Base-by-base conservation (phyloP, 2,113 vertebrate genomes). In the Equus quagga region DNA sequence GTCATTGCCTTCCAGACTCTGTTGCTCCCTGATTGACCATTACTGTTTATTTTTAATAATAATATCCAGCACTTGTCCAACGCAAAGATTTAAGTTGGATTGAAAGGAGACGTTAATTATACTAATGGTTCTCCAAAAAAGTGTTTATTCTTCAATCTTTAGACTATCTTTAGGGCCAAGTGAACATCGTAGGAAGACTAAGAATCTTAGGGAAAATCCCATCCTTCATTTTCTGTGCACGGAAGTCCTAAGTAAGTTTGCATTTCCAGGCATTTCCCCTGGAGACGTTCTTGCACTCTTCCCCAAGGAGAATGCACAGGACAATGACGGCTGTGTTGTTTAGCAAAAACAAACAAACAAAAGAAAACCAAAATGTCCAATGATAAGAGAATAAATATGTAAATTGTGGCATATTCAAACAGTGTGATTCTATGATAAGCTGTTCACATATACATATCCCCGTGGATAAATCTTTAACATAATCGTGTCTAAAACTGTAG, bases 141-240 rank as follows among this genome's bases (percentile, higher is more conserved):
- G 86, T 44, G 28, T 72, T 92, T 80, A 12, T 26, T 72, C 76
- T 96, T 51, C 49, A 7, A 64, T 51, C 33, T 8, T 67, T 8
- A 17, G 69, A 12, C 56, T 21, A 3, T 49, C 33, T 79, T 91
- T 12, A 24, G 62, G 91, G 62, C 92, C 62, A 26, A 44, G 46
- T 69, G 31, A 17, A 23, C 44, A 23, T 1, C 70, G 5, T 0
- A 1, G 18, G 60, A 41, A 31, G 28, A 18, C 33, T 49, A 49
- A 58, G 76, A 24, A 3, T 73, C 24, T 3, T 31, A 10, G 64
- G 64, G 51, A 49, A 73, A 62, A 4, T 18, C 36, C 49, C 60
- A 0, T 4, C 23, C 8, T 46, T 54, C n/a, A 0, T n/a, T 36
- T 41, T 4, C 0, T 1, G 21, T 21, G 54, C 19, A 4, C 11